Evolutionary conservation across 1,140 invertebrate species (phyloP).

Genomic region (Potamilus streckersoni): DNA sequence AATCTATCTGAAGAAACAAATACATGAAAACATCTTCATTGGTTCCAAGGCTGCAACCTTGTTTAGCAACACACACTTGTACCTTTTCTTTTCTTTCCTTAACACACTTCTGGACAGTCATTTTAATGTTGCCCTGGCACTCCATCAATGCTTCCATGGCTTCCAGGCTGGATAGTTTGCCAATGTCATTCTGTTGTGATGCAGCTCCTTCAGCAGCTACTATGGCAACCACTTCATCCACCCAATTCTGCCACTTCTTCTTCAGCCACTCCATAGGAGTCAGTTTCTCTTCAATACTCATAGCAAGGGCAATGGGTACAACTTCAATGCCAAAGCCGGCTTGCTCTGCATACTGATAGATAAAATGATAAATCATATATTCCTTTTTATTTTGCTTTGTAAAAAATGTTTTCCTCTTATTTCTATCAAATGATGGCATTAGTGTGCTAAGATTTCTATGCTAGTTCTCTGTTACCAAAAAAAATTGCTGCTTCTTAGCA

Average conservation of each 20-base stretch:
- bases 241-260: constrained; percentile 6
- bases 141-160: constrained; percentile 10
- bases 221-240: constrained; percentile 12
- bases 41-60: too few relatives aligned
- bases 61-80: neutral
- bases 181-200: constrained; percentile 17
- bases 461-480: too few relatives aligned
- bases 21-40: too few relatives aligned
- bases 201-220: constrained; percentile 5
- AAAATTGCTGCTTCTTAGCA: too few relatives aligned
- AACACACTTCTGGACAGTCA: constrained; percentile 16
- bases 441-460: too few relatives aligned
- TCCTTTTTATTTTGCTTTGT: too few relatives aligned
- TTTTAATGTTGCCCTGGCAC: constrained; percentile 6
- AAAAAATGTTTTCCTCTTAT: too few relatives aligned
- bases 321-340: constrained; percentile 9
- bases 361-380: neutral
- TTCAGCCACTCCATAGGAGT: constrained; percentile 16
- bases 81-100: constrained; percentile 23
- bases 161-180: constrained; percentile 15
- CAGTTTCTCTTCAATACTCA: neutral
- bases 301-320: constrained; percentile 9
- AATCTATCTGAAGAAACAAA: too few relatives aligned
- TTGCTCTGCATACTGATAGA: constrained; percentile 14
- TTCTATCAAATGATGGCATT: too few relatives aligned